Conservation (phyloP, 1,140 invertebrate genomes). For the Sitophilus oryzae region DNA sequence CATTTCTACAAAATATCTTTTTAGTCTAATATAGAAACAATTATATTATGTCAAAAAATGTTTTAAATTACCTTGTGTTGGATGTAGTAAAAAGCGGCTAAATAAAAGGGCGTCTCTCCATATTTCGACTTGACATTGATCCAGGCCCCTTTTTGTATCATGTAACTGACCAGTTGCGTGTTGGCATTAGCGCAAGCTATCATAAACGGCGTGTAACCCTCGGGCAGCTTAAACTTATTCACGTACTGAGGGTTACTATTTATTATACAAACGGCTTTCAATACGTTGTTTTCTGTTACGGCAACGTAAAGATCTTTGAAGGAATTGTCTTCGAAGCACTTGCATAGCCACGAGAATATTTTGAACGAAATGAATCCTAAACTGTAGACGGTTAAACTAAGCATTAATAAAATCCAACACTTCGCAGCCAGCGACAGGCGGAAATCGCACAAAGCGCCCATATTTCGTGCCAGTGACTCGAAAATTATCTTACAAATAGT, state of each 20-base stretch:
- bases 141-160: slow-evolving; percentile 35
- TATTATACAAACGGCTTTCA: slow-evolving; percentile 13
- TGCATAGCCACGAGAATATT: neutral
- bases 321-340: neutral
- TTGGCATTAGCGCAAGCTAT: slow-evolving; percentile 34
- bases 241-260: slow-evolving; percentile 18
- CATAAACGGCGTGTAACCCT: slow-evolving; percentile 31
- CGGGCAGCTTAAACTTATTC: slow-evolving; percentile 18
- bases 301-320: slow-evolving; percentile 18
- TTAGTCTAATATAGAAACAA: neutral
- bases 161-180: slow-evolving; percentile 34
- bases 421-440: neutral
- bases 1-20: slow-evolving; percentile 8
- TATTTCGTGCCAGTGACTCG: neutral
- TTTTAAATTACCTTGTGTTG: slow-evolving; percentile 15
- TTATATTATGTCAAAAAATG: neutral
- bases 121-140: slow-evolving; percentile 27
- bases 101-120: slow-evolving; percentile 33
- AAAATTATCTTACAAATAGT: too few species aligned
- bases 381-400: slow-evolving; percentile 5
- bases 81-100: slow-evolving; percentile 32
- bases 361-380: slow-evolving; percentile 1
- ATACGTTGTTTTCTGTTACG: slow-evolving; percentile 13
- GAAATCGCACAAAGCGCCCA: slow-evolving; percentile 8
- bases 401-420: slow-evolving; percentile 13